Evolutionary conservation across 1,140 invertebrate genomes (phyloP), one percentile per base, ranked within the genome.

Genomic region (Drosophila ohnishii): DNA sequence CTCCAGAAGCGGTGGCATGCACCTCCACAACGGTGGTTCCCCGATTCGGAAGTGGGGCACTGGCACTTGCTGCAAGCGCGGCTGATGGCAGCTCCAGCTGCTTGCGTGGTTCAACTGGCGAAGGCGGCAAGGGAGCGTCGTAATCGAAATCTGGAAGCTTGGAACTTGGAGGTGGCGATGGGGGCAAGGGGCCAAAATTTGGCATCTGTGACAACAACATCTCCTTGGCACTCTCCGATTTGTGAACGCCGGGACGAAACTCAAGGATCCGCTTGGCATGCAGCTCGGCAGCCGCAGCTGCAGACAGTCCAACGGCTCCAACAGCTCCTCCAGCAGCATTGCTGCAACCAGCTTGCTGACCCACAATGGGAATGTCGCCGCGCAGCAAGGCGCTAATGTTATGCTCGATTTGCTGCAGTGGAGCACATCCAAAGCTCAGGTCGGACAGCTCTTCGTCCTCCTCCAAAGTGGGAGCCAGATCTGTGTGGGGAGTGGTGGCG

Each of bases 51-150:
- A 50, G 55, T 28, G 61, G 59, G 9, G 55, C 75, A 48, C 14
- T 40, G n/a, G 55, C 75, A 45, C n/a, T 59, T 9, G 95, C 95
- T 0, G 95, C 95, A 2, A 95, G 95, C 10, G 95, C 95, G 0
- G 95, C 95, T 2, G 95, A 95, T 9, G 96, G 96, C 40, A 96
- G 90, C 32, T 87, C 84, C 10, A 84, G 37, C 22, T 63, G 77
- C 47, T 87, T 84, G 16, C 72, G 85, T 5, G 73, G 69, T 48
- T 89, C 85, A 28, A 85, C 78, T 0, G 96, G 96, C n/a, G 96
- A 95, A 71, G 96, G 96, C 30, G 96, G 96, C 37, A 96, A 95
- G 71, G 96, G 96, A 66, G 95, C 95, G 82, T 91, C 87, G 42
- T 83, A 91, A 45, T 91, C 90, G 25, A 91, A 32, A 56, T 92